These are phyloP conservation scores for Archips crataeganus DNA, from an alignment of 2,888 invertebrate genomes.

Conservation along the genomic window DNA sequence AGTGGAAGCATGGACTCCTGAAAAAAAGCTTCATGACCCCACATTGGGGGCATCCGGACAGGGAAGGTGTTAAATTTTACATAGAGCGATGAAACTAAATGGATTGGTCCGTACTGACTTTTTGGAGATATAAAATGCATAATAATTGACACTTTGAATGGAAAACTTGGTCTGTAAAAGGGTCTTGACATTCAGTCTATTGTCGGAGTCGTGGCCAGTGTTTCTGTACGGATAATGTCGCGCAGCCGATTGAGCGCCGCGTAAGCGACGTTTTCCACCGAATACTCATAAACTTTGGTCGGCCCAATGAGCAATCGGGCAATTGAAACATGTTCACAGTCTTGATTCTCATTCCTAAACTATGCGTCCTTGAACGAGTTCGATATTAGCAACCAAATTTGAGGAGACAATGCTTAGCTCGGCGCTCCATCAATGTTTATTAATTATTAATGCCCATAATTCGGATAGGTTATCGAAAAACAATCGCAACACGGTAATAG, in stretches of 20 bases:
- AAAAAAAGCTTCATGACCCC: too few species aligned
- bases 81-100: too few species aligned
- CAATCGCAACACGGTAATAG: too few species aligned
- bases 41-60: too few species aligned
- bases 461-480: too few species aligned
- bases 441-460: neutral
- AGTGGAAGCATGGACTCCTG: too few species aligned
- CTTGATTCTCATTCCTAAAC: conserved; percentile 13
- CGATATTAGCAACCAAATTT: neutral
- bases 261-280: neutral
- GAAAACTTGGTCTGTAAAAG: neutral
- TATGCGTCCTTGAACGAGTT: conserved; percentile 6
- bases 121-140: too few species aligned
- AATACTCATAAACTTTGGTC: neutral
- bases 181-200: too few species aligned
- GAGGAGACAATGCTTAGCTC: conserved; percentile 18
- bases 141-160: too few species aligned
- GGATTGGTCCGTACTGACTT: too few species aligned
- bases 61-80: too few species aligned
- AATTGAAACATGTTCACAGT: neutral
- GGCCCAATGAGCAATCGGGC: neutral
- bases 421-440: conserved; percentile 12
- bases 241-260: neutral
- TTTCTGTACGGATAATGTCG: neutral
- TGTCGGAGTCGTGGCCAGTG: too few species aligned